Percentiles rank a stretch among this genome's conserved stretches.
These are phyloP conservation scores for Cryptotermes secundus DNA, from an alignment of 1,140 invertebrate species.

Conservation along the genomic window DNA sequence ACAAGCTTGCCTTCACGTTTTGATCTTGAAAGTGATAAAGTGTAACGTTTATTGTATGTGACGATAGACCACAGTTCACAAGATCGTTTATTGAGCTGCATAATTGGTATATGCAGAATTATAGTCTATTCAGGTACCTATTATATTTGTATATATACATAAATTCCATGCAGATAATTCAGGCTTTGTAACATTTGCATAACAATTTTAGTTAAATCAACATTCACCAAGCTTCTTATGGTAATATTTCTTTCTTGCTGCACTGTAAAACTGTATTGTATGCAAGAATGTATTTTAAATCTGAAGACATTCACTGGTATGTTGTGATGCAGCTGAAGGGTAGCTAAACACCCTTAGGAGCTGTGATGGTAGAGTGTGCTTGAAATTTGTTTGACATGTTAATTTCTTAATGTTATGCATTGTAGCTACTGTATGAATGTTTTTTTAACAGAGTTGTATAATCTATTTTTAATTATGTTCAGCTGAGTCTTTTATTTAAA, in stretches of 20 bases:
- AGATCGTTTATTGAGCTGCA: no score
- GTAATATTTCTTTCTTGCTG: background rate
- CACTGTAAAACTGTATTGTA: background rate
- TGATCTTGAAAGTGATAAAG: background rate
- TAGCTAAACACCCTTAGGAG: background rate
- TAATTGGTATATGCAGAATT: background rate
- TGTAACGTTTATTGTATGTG: background rate
- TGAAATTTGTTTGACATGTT: no score
- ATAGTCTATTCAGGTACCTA: conserved; percentile 1
- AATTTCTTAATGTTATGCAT: no score
- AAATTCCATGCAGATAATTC: background rate
- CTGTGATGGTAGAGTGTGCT: no score
- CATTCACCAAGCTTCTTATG: background rate
- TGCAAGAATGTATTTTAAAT: background rate
- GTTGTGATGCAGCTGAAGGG: background rate
- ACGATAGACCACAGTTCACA: background rate
- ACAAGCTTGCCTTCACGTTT: background rate
- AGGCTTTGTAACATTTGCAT: background rate
- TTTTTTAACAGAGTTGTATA: conserved; percentile 1
- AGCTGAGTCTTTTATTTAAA: background rate
- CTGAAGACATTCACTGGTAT: no score
- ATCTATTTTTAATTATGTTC: conserved; percentile 11
- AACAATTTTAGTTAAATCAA: background rate
- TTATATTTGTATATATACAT: background rate
- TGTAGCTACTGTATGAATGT: background rate